Base-by-base conservation (phyloP, 2,888 invertebrate species). In the Tryphoninae sp. region DNA sequence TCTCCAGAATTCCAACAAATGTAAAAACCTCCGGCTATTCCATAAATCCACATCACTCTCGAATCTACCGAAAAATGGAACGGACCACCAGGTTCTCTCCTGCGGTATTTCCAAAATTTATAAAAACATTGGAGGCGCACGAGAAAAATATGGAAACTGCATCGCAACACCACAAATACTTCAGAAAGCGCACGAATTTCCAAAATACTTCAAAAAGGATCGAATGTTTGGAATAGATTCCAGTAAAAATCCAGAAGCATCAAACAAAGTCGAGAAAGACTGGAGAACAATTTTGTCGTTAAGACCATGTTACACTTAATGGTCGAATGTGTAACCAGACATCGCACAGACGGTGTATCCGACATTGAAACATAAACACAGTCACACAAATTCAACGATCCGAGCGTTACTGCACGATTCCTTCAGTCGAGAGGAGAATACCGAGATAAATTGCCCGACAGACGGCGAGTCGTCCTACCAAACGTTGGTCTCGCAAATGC, bases 31-130 rank as follows among this genome's bases (percentile, higher is more conserved):
- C 45, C 1, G 73, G 33, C 33, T 6, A 33, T 33, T 33, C 6
- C 33, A 33, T 33, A 33, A 33, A 33, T 33, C 6, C 6, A 33
- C 33, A 33, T 33, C 33, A 33, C 33, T 33, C 33, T 74, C 67
- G 76, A 67, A 73, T 71, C 71, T 75, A 33, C 33, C 0, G 6
- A 6, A 33, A 33, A 33, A 6, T 6, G 33, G 33, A 33, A 1
- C 26, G 26, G 3, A 26, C 61, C 83, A 72, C 71, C 76, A 49
- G 51, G 78, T 65, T 69, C 78, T 65, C 73, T 75, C 78, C 72
- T 72, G 0, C 65, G 26, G 45, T 1, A 45, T 0, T 0, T 45
- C 45, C 11, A 45, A 13, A 45, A 45, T 13, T 13, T 45, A 13
- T 13, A 13, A 45, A 13, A 45, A 45, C 9, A 11, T 45, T 13